Base-by-base conservation (phyloP, 2,797 vertebrate species). In the Champsocephalus gunnari region DNA sequence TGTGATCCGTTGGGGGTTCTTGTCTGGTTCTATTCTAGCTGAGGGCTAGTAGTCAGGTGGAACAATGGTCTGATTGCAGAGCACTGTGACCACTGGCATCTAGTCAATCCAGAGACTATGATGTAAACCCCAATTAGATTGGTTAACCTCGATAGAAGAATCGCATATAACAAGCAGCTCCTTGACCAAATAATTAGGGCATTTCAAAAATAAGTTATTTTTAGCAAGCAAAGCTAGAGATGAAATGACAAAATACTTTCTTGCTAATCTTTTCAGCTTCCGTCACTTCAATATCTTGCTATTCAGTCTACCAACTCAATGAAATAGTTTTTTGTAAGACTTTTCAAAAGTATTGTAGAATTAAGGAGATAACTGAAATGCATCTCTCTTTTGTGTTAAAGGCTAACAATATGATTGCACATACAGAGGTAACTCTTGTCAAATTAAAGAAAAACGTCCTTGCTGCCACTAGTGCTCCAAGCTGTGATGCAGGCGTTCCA, bases 1-100 rank as follows among this genome's bases (percentile, higher is more conserved):
- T 74, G 50, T 38, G 32, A 32, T 55, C 69, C 12, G 41, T 43
- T 14, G 16, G 13, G 16, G 66, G 48, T 47, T 61, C 14, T 13
- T 56, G 60, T 45, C 45, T 32, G 3, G 13, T 16, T 38, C 1
- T 38, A 38, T 38, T 38, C 34, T 38, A 38, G 58, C 47, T 21
- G n/a, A 60, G 19, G 51, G 58, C 32, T n/a, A 34, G 13, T 14
- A 13, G 67, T 77, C 53, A 78, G 45, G 64, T 67, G 70, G 61
- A 76, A 28, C 64, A 53, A 75, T 73, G 71, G 45, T 60, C 48
- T n/a, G 8, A n/a, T 63, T 55, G 59, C 70, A 54, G 60, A 12
- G 12, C 50, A 16, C 3, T 0, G 11, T 60, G 32, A 19, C 28
- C n/a, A 2, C 62, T 77, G 58, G 65, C 55, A 54, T 48, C 8